Conservation (phyloP, 2,888 invertebrate species). For the Hetaerina titia region DNA sequence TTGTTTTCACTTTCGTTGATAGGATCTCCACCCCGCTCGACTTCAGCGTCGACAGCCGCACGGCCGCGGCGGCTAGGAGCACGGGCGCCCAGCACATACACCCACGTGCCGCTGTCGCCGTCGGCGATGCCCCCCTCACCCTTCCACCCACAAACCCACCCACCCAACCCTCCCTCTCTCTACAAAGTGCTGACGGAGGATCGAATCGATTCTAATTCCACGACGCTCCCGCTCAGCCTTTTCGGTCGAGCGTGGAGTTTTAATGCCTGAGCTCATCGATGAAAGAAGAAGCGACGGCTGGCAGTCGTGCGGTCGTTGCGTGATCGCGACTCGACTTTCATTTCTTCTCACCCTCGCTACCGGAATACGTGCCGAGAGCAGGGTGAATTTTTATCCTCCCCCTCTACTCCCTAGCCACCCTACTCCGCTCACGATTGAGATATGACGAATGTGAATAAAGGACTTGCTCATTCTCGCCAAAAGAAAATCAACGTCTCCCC, state of each 20-base stretch:
- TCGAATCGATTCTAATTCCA: not conserved
- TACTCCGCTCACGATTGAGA: not conserved
- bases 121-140: not conserved
- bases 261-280: constrained; percentile 31
- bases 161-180: not conserved
- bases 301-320: not conserved
- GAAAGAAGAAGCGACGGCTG: not conserved
- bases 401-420: not conserved
- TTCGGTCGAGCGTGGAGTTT: constrained; percentile 13
- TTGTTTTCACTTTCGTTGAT: constrained; percentile 35
- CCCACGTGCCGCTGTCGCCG: not conserved
- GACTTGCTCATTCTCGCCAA: not conserved
- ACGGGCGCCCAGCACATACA: not conserved
- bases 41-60: not conserved
- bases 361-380: not conserved
- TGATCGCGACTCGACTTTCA: not conserved
- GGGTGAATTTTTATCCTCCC: not conserved
- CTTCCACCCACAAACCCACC: not conserved
- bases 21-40: not conserved
- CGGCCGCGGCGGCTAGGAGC: not conserved
- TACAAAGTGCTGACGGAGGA: not conserved
- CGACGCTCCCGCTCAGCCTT: not conserved
- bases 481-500: not conserved
- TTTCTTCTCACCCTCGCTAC: not conserved
- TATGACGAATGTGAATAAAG: too few relatives aligned